Evolutionary conservation across 1,140 invertebrate species (phyloP).

Genomic region (Radopholus similis): DNA sequence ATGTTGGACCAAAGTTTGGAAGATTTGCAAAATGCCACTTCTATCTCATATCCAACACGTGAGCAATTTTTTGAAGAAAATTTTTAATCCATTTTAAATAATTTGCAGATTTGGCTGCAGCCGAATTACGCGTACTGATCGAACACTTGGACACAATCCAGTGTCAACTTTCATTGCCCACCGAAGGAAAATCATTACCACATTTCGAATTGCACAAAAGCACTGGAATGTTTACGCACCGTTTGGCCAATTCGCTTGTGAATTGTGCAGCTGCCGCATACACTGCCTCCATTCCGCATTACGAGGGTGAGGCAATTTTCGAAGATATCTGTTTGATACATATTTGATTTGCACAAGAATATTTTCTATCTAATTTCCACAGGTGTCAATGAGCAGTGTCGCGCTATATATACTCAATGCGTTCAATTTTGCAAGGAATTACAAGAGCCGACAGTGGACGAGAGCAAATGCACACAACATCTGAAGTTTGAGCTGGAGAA

Average conservation of each 20-base stretch:
- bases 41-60: slow-evolving; percentile 51
- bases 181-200: neutral
- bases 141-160: slow-evolving; percentile 20
- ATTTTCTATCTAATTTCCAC: neutral
- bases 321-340: neutral
- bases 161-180: slow-evolving; percentile 6
- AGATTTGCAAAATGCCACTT: slow-evolving; percentile 51
- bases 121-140: slow-evolving; percentile 18
- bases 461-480: neutral
- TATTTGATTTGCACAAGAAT: neutral
- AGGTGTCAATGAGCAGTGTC: slow-evolving; percentile 51
- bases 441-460: neutral
- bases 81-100: slow-evolving; percentile 13
- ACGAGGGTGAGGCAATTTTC: slow-evolving; percentile 48
- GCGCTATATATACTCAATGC: slow-evolving; percentile 12
- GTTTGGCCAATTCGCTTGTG: slow-evolving; percentile 37
- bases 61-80: slow-evolving; percentile 13
- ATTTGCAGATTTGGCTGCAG: slow-evolving; percentile 40
- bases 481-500: slow-evolving; percentile 37
- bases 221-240: slow-evolving; percentile 33
- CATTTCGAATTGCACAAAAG: slow-evolving; percentile 6
- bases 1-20: slow-evolving; percentile 60
- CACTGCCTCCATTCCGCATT: slow-evolving; percentile 53
- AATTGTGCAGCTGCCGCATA: slow-evolving; percentile 51
- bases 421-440: slow-evolving; percentile 27